Percentiles rank a stretch among this genome's conserved stretches.
phyloP scores from a whole-genome alignment of 2,797 vertebrate genomes.

The Corythornis leucogaster region DNA sequence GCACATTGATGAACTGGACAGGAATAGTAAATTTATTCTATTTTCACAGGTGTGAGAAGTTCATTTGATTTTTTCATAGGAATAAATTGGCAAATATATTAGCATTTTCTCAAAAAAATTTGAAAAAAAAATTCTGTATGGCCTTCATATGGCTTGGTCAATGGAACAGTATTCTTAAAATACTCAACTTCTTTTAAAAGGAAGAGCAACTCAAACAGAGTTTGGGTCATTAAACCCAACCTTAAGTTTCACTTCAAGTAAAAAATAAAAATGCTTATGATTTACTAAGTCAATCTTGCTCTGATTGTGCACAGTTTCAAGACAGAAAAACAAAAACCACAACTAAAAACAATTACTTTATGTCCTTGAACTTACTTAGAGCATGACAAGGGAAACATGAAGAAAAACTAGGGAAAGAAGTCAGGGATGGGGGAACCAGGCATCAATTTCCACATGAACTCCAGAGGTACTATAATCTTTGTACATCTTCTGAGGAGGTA shows the following conservation, averaged over 20 bases:
- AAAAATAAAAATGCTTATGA: neutral
- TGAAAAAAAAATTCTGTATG: neutral
- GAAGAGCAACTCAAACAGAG: neutral
- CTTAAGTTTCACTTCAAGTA: neutral
- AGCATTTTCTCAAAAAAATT: neutral
- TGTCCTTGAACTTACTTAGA: neutral
- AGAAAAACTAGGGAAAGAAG: neutral
- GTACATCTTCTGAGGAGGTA: constrained; percentile 10
- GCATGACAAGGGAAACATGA: neutral
- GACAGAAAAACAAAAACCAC: neutral
- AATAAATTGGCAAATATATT: neutral
- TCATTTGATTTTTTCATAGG: neutral
- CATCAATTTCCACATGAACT: neutral
- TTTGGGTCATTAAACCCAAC: neutral
- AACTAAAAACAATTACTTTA: neutral
- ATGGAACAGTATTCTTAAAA: neutral
- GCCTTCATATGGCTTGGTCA: neutral
- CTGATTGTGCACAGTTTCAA: neutral
- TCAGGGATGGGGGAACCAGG: neutral
- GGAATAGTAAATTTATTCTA: neutral
- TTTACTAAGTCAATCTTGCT: neutral
- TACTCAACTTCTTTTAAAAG: neutral
- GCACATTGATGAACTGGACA: neutral
- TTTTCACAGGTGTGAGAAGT: constrained; percentile 10
- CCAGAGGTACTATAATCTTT: constrained; percentile 5